Percentiles rank a stretch among this genome's conserved stretches.
These are phyloP conservation scores for Crematogaster levior DNA, from an alignment of 2,888 invertebrate genomes.

Conservation along the genomic window DNA sequence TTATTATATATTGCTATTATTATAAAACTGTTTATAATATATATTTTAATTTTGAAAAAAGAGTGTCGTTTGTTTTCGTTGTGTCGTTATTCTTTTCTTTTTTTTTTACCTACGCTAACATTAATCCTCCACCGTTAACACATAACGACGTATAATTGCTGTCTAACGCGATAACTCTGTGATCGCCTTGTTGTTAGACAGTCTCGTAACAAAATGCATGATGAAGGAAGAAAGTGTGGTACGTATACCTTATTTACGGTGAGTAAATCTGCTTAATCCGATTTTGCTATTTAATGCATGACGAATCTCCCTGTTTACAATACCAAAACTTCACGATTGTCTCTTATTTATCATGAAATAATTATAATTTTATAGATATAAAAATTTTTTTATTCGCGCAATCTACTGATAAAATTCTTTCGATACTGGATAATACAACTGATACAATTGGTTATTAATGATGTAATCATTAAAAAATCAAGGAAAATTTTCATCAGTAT, in stretches of 20 bases:
- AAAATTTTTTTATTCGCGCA: not conserved
- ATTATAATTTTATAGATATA: constrained; percentile 4
- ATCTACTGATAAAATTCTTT: not conserved
- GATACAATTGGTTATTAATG: not conserved
- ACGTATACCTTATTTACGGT: constrained; percentile 59
- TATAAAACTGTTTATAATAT: constrained; percentile 85
- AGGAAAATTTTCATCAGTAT: not conserved
- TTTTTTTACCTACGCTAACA: constrained; percentile 46
- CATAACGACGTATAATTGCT: constrained; percentile 38
- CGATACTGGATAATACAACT: not conserved
- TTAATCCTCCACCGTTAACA: constrained; percentile 48
- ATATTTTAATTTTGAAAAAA: constrained; percentile 84
- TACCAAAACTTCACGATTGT: constrained; percentile 39
- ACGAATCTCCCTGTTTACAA: not conserved
- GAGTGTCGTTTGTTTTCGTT: constrained; percentile 77
- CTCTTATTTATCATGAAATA: not conserved
- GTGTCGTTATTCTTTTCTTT: constrained; percentile 62
- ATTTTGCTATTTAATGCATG: constrained; percentile 56
- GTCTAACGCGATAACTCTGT: constrained; percentile 59
- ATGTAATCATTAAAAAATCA: not conserved
- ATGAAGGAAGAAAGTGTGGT: constrained; percentile 60
- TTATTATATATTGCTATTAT: constrained; percentile 83
- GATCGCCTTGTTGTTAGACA: constrained; percentile 58
- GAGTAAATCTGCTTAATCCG: constrained; percentile 58
- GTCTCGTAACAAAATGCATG: constrained; percentile 65